Percentiles rank a stretch among this genome's conserved stretches.
These are phyloP conservation scores for Periophthalmodon schlosseri DNA, from an alignment of 2,113 vertebrate genomes.

Conservation along the genomic window DNA sequence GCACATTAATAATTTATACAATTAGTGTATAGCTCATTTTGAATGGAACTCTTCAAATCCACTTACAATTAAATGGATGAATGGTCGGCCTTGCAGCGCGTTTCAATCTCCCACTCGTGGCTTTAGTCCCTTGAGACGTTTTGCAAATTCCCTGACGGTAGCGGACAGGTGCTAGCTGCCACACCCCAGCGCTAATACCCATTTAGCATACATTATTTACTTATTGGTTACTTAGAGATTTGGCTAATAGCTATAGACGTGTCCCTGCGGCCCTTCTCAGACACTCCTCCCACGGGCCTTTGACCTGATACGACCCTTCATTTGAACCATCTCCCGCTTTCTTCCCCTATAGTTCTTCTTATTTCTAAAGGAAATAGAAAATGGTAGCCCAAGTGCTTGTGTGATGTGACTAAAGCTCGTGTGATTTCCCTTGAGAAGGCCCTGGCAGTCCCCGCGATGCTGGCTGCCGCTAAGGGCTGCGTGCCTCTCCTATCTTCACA, in stretches of 20 bases:
- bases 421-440: constrained; percentile 74
- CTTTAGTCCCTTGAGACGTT: constrained; percentile 32
- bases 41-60: constrained; percentile 49
- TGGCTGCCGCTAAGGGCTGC: constrained; percentile 55
- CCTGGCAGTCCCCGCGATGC: constrained; percentile 61
- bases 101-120: constrained; percentile 32
- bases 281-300: constrained; percentile 40
- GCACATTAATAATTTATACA: constrained; percentile 32
- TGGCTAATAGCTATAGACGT: constrained; percentile 50
- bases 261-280: constrained; percentile 42
- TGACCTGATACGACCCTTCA: constrained; percentile 43
- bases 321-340: constrained; percentile 25
- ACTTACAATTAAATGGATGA: constrained; percentile 51
- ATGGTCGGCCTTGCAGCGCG: constrained; percentile 29
- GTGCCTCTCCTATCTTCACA: constrained; percentile 63
- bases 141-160: constrained; percentile 38
- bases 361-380: constrained; percentile 55
- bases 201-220: constrained; percentile 65
- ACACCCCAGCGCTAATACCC: constrained; percentile 58
- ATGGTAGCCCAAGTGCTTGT: constrained; percentile 54
- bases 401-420: constrained; percentile 74
- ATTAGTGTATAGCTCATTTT: constrained; percentile 18
- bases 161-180: constrained; percentile 58
- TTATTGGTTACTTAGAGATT: constrained; percentile 57
- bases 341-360: background rate